These are phyloP conservation scores for Idaea aversata DNA, from an alignment of 2,888 invertebrate genomes.

Conservation along the genomic window DNA sequence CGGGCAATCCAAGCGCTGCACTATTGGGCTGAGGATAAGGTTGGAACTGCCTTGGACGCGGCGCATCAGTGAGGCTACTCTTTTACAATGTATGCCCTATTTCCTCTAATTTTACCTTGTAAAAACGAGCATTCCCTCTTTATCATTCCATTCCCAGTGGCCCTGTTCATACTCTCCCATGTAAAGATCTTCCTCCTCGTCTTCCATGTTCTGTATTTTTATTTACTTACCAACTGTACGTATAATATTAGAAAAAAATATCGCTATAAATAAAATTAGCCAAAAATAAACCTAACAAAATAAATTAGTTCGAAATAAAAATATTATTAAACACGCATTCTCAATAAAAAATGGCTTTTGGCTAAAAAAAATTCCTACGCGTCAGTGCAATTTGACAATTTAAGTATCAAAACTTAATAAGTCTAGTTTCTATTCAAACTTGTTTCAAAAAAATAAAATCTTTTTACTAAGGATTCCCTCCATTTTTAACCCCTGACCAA, in stretches of 20 bases:
- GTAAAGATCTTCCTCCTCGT: slow-evolving; percentile 36
- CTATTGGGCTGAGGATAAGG: no score
- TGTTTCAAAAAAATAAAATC: no score
- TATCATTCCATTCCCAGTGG: slow-evolving; percentile 62
- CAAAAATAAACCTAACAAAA: not conserved
- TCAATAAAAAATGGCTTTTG: not conserved
- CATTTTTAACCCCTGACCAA: no score
- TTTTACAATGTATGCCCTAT: not conserved
- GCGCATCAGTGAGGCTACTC: no score
- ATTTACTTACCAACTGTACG: not conserved
- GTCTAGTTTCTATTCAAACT: no score
- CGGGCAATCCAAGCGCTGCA: no score
- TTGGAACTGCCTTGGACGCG: no score
- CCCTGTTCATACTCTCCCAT: slow-evolving; percentile 45
- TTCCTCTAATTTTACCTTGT: slow-evolving; percentile 31
- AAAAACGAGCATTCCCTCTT: slow-evolving; percentile 35
- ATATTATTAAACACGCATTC: slow-evolving; percentile 12
- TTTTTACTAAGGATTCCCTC: no score
- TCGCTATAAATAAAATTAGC: slow-evolving; percentile 1
- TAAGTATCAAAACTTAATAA: no score
- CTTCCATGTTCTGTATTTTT: slow-evolving; percentile 12
- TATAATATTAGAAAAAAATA: not conserved
- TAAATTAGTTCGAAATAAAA: slow-evolving; percentile 4
- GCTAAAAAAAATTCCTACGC: no score
- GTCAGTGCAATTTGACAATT: no score